Conservation (phyloP, 2,888 invertebrate genomes). For the Platerodrilus igneus region DNA sequence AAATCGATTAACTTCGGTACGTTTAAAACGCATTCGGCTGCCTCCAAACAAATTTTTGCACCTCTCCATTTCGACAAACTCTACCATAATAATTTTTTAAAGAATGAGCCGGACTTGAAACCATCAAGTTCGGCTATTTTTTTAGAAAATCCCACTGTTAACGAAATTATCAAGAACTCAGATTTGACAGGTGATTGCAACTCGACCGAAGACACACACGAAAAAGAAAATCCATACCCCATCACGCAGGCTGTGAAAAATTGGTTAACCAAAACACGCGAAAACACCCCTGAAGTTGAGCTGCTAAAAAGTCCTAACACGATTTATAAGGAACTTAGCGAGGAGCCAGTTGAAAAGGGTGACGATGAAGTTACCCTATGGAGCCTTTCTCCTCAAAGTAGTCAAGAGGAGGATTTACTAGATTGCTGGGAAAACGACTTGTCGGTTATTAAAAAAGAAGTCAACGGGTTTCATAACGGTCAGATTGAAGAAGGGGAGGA, state of each 20-base stretch:
- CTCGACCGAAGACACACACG: too few relatives aligned
- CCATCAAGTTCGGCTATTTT: constrained; percentile 32
- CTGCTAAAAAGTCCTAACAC: constrained; percentile 45
- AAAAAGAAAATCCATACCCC: constrained; percentile 41
- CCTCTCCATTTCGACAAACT: too few relatives aligned
- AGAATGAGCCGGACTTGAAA: constrained; percentile 29
- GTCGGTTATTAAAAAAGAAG: constrained; percentile 8
- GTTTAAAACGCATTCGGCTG: too few relatives aligned
- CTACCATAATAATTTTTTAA: too few relatives aligned
- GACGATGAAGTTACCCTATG: constrained; percentile 21
- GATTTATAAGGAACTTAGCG: constrained; percentile 40
- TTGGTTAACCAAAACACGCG: constrained; percentile 52
- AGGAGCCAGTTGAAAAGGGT: constrained; percentile 12
- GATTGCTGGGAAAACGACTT: constrained; percentile 48
- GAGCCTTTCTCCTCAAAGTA: constrained; percentile 31
- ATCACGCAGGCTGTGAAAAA: constrained; percentile 58
- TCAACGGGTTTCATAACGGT: constrained; percentile 9
- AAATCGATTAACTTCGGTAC: constrained; percentile 33
- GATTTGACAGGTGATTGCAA: too few relatives aligned
- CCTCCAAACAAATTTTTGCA: too few relatives aligned
- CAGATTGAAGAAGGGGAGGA: constrained; percentile 34
- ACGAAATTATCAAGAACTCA: constrained; percentile 7
- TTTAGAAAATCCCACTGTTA: constrained; percentile 29
- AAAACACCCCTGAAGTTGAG: constrained; percentile 46
- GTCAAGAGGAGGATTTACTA: constrained; percentile 48